Evolutionary conservation across 2,797 vertebrate genomes (phyloP).

Genomic region (Galaxias olidus): DNA sequence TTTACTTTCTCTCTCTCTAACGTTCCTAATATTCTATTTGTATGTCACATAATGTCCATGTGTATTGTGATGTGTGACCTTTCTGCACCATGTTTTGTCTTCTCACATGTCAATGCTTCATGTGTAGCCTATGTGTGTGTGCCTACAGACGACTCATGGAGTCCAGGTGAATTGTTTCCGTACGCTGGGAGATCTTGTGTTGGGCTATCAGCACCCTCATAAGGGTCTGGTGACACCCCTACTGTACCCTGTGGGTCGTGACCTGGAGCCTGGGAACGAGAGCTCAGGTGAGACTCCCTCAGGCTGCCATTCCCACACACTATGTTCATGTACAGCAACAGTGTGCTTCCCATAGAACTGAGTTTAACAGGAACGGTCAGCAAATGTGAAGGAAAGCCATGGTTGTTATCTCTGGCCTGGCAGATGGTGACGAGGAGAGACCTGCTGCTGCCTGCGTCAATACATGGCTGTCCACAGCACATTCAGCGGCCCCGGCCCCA

Average conservation of each 20-base stretch:
- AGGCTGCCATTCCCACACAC: background rate
- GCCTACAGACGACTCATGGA: conserved; percentile 75
- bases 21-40: background rate
- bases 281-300: conserved; percentile 72
- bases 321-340: too few relatives aligned
- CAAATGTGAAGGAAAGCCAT: too few relatives aligned
- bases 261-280: conserved; percentile 73
- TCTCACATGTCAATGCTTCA: background rate
- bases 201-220: conserved; percentile 79
- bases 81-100: background rate
- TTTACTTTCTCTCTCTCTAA: too few relatives aligned
- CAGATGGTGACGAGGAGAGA: conserved; percentile 79
- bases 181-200: conserved; percentile 77
- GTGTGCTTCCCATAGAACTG: too few relatives aligned
- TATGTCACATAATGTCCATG: background rate
- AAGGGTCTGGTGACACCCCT: conserved; percentile 81
- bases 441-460: conserved; percentile 37
- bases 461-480: conserved; percentile 39
- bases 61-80: too few relatives aligned
- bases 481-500: conserved; percentile 39
- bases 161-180: conserved; percentile 83
- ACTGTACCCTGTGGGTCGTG: conserved; percentile 73
- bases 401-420: conserved; percentile 19
- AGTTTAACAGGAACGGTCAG: too few relatives aligned
- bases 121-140: conserved; percentile 21